Evolutionary conservation across 2,113 vertebrate genomes (phyloP).

Genomic region (Copsychus sechellarum): DNA sequence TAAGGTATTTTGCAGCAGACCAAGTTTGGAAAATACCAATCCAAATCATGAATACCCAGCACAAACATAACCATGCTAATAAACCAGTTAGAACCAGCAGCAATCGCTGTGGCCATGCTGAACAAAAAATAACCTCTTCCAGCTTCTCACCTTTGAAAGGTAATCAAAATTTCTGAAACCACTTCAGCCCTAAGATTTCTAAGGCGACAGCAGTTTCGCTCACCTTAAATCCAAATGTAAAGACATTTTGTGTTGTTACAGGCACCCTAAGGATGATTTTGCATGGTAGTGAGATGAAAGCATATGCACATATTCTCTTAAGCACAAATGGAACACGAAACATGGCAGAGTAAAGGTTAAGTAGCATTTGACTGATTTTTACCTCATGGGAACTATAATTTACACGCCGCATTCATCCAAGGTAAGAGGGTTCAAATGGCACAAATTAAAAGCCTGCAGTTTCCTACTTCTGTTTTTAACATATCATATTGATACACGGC

Average conservation of each 20-base stretch:
- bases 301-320: neutral
- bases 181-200: neutral
- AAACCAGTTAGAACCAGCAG: neutral
- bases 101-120: neutral
- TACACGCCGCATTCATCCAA: conserved; percentile 54
- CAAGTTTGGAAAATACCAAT: neutral
- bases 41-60: neutral
- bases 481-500: conserved; percentile 14
- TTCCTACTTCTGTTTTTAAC: conserved; percentile 60
- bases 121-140: neutral
- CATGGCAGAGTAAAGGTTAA: conserved; percentile 58
- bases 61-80: neutral
- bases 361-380: conserved; percentile 59
- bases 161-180: conserved; percentile 7
- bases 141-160: neutral
- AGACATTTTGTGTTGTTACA: neutral
- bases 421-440: conserved; percentile 60
- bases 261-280: conserved; percentile 27
- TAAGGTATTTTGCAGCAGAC: neutral
- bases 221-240: conserved; percentile 31
- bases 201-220: neutral
- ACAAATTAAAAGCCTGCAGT: conserved; percentile 65
- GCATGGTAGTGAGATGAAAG: neutral
- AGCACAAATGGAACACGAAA: conserved; percentile 41
- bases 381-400: conserved; percentile 58